Percentiles rank a stretch among this genome's conserved stretches.
phyloP scores from a whole-genome alignment of 35 echinoderm and acorn worm genomes.

The Strongylocentrotus purpuratus region DNA sequence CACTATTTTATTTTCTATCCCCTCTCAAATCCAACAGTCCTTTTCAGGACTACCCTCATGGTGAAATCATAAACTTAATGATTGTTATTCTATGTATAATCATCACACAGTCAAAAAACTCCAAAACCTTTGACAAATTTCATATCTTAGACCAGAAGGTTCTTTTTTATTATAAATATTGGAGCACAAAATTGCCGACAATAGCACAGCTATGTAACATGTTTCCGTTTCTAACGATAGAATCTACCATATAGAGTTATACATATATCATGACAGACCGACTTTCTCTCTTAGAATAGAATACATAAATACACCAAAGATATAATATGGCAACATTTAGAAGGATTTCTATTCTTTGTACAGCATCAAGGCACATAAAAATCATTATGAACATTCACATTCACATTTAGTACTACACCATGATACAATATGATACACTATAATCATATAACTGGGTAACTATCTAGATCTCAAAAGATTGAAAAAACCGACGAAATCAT shows the following conservation, averaged over 20 bases:
- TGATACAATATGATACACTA: background rate
- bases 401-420: background rate
- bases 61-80: too few species aligned
- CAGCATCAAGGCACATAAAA: conserved; percentile 48
- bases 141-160: background rate
- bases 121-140: background rate
- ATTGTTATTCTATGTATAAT: too few species aligned
- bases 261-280: background rate
- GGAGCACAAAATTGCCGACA: conserved; percentile 41
- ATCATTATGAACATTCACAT: background rate
- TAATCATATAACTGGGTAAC: background rate
- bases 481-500: background rate
- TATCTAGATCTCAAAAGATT: background rate
- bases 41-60: too few species aligned
- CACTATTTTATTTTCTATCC: too few species aligned
- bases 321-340: conserved; percentile 17
- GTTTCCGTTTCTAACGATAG: background rate
- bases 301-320: background rate
- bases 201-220: conserved; percentile 13
- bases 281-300: background rate
- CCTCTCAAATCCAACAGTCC: too few species aligned
- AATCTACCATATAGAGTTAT: background rate
- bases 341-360: background rate
- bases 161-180: conserved; percentile 38
- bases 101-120: too few species aligned